Percentiles rank a stretch among this genome's conserved stretches.
Conservation (phyloP, 2,888 invertebrate species). For the Cosmorhoe ocellata region DNA sequence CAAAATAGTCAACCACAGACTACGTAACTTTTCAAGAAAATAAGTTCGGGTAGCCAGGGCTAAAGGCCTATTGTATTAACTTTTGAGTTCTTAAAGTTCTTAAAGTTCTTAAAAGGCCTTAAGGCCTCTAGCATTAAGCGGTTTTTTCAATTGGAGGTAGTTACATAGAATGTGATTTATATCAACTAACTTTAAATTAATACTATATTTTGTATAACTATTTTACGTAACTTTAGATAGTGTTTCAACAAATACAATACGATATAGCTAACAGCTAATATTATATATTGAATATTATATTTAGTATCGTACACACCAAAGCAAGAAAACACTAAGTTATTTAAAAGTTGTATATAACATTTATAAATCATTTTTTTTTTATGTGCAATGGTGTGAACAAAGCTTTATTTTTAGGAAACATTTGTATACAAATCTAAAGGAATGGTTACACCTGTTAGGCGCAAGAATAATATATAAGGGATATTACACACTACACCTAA, state of each 20-base stretch:
- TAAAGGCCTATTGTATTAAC: no score
- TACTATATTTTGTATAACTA: constrained; percentile 27
- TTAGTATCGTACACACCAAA: constrained; percentile 15
- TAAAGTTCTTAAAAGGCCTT: no score
- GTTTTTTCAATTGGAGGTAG: neutral
- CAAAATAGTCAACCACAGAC: constrained; percentile 16
- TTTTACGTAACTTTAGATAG: constrained; percentile 24
- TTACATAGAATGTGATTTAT: constrained; percentile 4
- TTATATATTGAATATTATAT: constrained; percentile 22
- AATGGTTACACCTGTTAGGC: constrained; percentile 40
- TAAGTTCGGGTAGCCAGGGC: no score
- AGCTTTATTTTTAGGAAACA: constrained; percentile 7
- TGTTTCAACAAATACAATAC: constrained; percentile 29
- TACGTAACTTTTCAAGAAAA: constrained; percentile 6
- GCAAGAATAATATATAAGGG: neutral
- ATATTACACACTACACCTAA: no score
- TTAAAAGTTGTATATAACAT: neutral
- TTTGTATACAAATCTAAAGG: constrained; percentile 40
- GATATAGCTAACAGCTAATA: constrained; percentile 22
- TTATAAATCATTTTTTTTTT: neutral
- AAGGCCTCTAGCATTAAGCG: no score
- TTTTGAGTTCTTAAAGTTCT: no score
- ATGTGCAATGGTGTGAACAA: constrained; percentile 16
- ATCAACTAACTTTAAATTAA: constrained; percentile 21
- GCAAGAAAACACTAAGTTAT: neutral